Evolutionary conservation across 23 tunicate species (phyloP).

Genomic region (Ascidia mentula): DNA sequence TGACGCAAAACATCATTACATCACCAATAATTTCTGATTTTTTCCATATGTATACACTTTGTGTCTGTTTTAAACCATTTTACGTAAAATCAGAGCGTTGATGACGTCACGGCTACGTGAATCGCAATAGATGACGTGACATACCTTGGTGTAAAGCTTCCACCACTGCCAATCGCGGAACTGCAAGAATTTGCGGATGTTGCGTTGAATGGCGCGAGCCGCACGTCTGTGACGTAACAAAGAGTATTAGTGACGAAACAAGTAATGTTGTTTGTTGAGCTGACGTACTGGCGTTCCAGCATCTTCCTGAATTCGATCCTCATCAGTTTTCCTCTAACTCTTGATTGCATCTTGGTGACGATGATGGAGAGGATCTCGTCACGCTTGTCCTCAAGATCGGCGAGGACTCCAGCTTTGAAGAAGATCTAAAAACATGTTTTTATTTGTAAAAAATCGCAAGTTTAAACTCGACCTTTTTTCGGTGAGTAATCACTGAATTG

Average conservation of each 20-base stretch:
- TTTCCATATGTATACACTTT: too few relatives aligned
- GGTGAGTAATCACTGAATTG: background rate
- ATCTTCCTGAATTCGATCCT: constrained; percentile 90
- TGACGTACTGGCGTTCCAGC: constrained; percentile 83
- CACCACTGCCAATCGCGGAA: constrained; percentile 99
- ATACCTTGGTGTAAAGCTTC: constrained; percentile 92
- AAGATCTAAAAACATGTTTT: constrained; percentile 49
- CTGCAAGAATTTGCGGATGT: constrained; percentile 83
- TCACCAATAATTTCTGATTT: too few relatives aligned
- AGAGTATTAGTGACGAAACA: background rate
- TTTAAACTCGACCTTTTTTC: background rate
- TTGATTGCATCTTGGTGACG: constrained; percentile 81
- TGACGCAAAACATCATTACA: too few relatives aligned
- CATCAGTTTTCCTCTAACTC: constrained; percentile 95
- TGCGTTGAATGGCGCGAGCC: constrained; percentile 79
- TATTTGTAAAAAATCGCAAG: background rate
- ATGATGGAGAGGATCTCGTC: constrained; percentile 79
- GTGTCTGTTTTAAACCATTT: too few relatives aligned
- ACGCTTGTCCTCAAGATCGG: constrained; percentile 94
- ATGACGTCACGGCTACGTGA: background rate
- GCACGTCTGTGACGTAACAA: constrained; percentile 63
- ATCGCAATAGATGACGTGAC: background rate
- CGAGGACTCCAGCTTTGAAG: constrained; percentile 99
- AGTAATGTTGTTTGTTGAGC: background rate
- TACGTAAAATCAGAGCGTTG: too few relatives aligned